These are phyloP conservation scores for Acropora tenuis DNA, from an alignment of 64 coral and sea anemone genomes.

Conservation along the genomic window DNA sequence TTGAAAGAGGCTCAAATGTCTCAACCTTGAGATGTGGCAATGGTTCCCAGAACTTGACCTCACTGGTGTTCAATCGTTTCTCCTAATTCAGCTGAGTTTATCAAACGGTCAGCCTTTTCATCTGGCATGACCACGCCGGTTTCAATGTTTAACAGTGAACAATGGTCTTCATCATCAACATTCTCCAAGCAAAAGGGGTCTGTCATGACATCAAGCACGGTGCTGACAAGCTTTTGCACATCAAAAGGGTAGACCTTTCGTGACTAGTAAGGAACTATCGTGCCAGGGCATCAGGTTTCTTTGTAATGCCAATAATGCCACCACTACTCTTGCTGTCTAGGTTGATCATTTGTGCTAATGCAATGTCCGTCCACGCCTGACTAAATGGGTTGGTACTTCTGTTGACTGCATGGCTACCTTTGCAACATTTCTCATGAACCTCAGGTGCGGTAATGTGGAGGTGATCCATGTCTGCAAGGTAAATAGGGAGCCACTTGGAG, in stretches of 20 bases:
- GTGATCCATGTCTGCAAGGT: too few species aligned
- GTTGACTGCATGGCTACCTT: not conserved
- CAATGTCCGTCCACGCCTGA: not conserved
- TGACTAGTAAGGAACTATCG: too few species aligned
- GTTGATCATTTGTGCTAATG: not conserved
- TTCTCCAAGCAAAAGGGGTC: not conserved
- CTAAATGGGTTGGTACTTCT: not conserved
- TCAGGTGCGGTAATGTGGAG: too few species aligned
- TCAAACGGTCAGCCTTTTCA: not conserved
- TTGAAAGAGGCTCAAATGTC: not conserved
- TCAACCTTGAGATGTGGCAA: not conserved
- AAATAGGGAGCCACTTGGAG: conserved; percentile 4
- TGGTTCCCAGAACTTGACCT: not conserved
- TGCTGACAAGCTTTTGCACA: not conserved
- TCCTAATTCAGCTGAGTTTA: not conserved
- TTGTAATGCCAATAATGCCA: too few species aligned
- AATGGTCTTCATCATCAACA: not conserved
- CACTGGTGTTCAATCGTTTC: not conserved
- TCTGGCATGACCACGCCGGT: not conserved
- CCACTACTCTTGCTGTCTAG: too few species aligned
- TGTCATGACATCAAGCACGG: not conserved
- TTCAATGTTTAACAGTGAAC: not conserved
- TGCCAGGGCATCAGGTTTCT: too few species aligned
- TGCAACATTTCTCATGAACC: too few species aligned
- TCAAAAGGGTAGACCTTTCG: not conserved